A percentile compares a stretch with the other conserved stretches of the same genome.
These are phyloP conservation scores for Oscheius sp. DNA, from an alignment of 2,888 invertebrate genomes.

Conservation along the genomic window DNA sequence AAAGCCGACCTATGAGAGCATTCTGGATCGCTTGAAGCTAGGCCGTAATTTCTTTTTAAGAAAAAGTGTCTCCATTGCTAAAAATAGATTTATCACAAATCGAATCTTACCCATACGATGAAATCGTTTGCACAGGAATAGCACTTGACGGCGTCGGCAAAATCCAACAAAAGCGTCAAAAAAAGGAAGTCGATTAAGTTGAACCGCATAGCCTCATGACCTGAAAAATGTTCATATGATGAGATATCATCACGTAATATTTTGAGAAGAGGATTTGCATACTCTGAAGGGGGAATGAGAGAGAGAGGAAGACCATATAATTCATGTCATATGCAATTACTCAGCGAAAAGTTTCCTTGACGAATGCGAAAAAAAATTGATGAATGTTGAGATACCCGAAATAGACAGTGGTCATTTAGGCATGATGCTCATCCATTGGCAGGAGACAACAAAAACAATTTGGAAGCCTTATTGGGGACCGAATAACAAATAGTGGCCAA, in stretches of 20 bases:
- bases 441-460: not conserved
- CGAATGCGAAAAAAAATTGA: not conserved
- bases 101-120: conserved; percentile 60
- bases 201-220: conserved; percentile 30
- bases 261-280: not conserved
- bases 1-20: conserved; percentile 45
- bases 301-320: not conserved
- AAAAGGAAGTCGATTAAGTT: conserved; percentile 3
- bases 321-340: conserved; percentile 19
- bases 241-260: not conserved
- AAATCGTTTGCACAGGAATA: conserved; percentile 67
- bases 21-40: conserved; percentile 56
- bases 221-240: not conserved
- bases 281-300: not conserved
- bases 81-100: conserved; percentile 30
- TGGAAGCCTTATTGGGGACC: not conserved
- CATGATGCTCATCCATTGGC: not conserved
- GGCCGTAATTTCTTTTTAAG: conserved; percentile 63
- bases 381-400: not conserved
- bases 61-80: conserved; percentile 68
- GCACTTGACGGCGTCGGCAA: conserved; percentile 50
- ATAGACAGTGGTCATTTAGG: not conserved
- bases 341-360: not conserved
- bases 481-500: not conserved
- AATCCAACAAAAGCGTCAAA: not conserved